phyloP scores from a whole-genome alignment of 2,113 vertebrate species.

The Eira barbara region DNA sequence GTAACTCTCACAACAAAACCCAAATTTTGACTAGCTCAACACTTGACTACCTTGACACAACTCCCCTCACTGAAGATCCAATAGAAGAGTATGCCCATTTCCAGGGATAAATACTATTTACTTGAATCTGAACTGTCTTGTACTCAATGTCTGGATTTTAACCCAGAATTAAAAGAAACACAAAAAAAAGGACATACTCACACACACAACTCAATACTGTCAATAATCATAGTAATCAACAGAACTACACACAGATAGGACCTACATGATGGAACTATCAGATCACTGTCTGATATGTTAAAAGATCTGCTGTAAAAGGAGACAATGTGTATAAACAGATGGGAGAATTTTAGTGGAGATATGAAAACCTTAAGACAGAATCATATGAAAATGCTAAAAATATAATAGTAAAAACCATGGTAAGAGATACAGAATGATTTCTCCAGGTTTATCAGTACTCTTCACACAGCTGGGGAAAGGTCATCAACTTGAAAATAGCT shows the following conservation, averaged over 20 bases:
- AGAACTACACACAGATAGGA: neutral
- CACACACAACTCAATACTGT: neutral
- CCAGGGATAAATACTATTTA: neutral
- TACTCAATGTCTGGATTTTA: neutral
- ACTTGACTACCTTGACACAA: neutral
- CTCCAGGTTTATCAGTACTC: neutral
- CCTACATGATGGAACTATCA: neutral
- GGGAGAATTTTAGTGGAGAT: neutral
- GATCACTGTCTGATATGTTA: neutral
- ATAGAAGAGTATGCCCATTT: neutral
- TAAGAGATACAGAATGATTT: neutral
- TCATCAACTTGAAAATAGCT: neutral
- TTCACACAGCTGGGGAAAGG: neutral
- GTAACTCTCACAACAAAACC: neutral
- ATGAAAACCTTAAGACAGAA: neutral
- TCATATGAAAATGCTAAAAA: neutral
- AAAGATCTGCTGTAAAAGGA: neutral
- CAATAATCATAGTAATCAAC: neutral
- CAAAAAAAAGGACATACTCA: neutral
- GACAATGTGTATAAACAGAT: neutral
- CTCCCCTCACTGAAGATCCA: neutral
- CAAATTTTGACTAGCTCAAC: neutral
- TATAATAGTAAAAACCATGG: neutral
- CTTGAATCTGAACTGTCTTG: neutral
- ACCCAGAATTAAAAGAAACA: neutral